phyloP scores from a whole-genome alignment of 2,113 vertebrate species.

The Monopterus albus region DNA sequence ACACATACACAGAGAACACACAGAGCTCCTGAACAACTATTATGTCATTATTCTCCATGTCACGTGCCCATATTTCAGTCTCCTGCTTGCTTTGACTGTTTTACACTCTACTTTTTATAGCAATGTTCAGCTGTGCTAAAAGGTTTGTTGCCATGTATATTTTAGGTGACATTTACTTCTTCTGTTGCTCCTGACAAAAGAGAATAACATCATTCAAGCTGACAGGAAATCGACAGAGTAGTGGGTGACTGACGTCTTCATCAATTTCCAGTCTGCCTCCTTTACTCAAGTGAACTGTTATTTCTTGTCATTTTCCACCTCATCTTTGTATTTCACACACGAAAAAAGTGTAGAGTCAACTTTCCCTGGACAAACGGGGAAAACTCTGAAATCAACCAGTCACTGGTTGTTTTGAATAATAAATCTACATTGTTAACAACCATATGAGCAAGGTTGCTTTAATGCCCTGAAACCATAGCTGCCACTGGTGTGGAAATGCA shows the following conservation, averaged over 20 bases:
- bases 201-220: conserved; percentile 37
- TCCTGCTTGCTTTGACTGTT: conserved; percentile 2
- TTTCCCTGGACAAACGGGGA: neutral
- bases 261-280: conserved; percentile 8
- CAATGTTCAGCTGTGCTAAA: neutral
- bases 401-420: conserved; percentile 9
- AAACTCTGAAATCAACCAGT: neutral
- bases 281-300: too few relatives aligned
- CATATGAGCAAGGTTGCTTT: neutral
- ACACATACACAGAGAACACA: neutral
- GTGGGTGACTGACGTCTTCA: conserved; percentile 16
- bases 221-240: conserved; percentile 53
- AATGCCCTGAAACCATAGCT: neutral
- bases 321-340: neutral
- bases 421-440: conserved; percentile 1
- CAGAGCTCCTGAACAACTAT: too few relatives aligned
- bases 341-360: neutral
- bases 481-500: neutral
- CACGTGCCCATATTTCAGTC: neutral
- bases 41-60: conserved; percentile 3
- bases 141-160: neutral
- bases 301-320: neutral
- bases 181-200: conserved; percentile 6
- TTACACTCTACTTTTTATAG: neutral
- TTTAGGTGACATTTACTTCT: neutral